phyloP scores from a whole-genome alignment of 2,797 vertebrate species.

The Vultur gryphus region DNA sequence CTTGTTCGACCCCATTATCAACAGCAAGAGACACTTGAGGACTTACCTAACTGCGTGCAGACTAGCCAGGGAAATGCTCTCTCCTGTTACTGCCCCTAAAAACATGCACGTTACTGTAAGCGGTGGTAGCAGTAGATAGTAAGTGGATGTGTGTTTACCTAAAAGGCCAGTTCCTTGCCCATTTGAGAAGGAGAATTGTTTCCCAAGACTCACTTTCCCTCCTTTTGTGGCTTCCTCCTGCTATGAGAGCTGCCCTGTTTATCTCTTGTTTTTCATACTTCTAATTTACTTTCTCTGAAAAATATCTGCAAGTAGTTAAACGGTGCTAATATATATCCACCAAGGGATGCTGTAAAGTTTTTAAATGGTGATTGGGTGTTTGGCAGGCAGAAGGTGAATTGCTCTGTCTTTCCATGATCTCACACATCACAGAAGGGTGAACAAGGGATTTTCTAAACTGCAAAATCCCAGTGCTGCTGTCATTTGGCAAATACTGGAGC shows the following conservation, averaged over 20 bases:
- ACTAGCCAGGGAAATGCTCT: not conserved
- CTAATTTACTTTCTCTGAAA: slow-evolving; percentile 29
- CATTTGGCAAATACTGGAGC: slow-evolving; percentile 5
- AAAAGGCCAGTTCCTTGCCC: not conserved
- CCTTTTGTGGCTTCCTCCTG: not conserved
- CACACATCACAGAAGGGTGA: slow-evolving; percentile 50
- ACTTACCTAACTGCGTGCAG: fast-evolving
- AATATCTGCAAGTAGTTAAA: slow-evolving; percentile 40
- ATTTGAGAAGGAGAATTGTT: not conserved
- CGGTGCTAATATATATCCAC: slow-evolving; percentile 15
- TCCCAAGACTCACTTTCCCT: not conserved
- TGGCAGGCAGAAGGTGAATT: slow-evolving; percentile 50
- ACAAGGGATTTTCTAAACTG: slow-evolving; percentile 47
- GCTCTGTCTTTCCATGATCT: slow-evolving; percentile 63
- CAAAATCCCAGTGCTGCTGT: slow-evolving; percentile 39
- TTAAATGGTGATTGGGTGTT: slow-evolving; percentile 36
- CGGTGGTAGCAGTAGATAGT: not conserved
- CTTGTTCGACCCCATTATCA: not conserved
- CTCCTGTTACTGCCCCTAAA: not conserved
- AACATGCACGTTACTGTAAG: fast-evolving
- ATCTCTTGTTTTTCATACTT: not conserved
- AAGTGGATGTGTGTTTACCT: not conserved
- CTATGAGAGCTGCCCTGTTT: not conserved
- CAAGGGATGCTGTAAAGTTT: slow-evolving; percentile 45
- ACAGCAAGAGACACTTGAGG: not conserved